Conservation (phyloP, 2,113 vertebrate species). For the Grallaria varia region DNA sequence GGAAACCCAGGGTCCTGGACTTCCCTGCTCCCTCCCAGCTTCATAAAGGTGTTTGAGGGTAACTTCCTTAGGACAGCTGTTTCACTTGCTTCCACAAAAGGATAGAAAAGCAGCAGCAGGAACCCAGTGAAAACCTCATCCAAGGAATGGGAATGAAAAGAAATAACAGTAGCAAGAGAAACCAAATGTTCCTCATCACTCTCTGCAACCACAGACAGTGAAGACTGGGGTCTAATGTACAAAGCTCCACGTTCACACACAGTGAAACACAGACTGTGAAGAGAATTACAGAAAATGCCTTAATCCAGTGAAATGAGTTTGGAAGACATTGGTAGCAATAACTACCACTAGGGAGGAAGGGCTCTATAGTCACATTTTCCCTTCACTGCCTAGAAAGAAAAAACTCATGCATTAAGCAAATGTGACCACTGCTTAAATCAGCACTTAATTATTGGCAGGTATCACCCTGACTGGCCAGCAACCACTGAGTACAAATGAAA, state of each 20-base stretch:
- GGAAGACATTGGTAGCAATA: background rate
- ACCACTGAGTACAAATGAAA: background rate
- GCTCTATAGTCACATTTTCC: background rate
- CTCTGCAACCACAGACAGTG: background rate
- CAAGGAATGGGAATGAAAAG: background rate
- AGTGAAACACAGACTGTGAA: rapidly evolving
- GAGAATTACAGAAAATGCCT: background rate
- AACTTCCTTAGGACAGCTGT: background rate
- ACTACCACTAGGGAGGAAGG: background rate
- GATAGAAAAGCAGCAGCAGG: background rate
- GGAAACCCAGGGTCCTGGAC: background rate
- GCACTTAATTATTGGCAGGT: background rate
- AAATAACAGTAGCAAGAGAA: background rate
- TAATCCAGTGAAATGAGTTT: background rate
- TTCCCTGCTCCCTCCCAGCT: background rate
- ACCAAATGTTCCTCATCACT: background rate
- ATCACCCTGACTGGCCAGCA: background rate
- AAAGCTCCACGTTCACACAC: background rate
- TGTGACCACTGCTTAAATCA: background rate
- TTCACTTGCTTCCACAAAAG: background rate
- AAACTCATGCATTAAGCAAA: background rate
- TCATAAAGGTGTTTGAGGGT: background rate
- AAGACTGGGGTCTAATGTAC: background rate
- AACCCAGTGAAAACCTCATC: background rate
- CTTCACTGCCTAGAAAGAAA: background rate